Evolutionary conservation across 2,113 vertebrate species (phyloP).

Genomic region (Mus pahari): DNA sequence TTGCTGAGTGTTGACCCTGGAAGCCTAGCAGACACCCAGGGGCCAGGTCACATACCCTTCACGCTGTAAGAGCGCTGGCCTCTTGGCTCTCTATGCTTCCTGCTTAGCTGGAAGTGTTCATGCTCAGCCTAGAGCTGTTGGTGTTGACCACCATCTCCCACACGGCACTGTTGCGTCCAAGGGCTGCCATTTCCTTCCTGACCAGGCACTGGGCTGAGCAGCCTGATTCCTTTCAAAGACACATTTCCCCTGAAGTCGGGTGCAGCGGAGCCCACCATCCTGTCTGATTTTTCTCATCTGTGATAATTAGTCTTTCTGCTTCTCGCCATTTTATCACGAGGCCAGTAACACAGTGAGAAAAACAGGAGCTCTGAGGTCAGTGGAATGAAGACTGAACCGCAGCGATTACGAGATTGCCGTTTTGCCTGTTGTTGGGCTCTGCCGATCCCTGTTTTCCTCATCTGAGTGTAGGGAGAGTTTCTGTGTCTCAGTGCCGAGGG

Average conservation of each 20-base stretch:
- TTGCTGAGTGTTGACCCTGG: constrained; percentile 28
- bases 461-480: background rate
- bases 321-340: background rate
- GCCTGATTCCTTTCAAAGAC: constrained; percentile 3
- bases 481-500: background rate
- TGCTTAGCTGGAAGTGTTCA: background rate
- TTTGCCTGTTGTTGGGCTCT: background rate
- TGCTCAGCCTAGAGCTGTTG: background rate
- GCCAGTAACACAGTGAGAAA: background rate
- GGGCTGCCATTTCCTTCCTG: constrained; percentile 38
- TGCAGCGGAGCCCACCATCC: background rate
- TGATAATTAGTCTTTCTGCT: constrained; percentile 13
- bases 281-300: background rate
- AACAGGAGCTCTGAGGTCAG: background rate
- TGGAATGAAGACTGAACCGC: background rate
- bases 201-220: background rate
- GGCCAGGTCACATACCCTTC: background rate
- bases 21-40: background rate
- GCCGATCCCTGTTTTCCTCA: constrained; percentile 13
- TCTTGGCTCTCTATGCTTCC: background rate
- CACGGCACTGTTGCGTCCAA: background rate
- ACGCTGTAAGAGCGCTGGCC: background rate
- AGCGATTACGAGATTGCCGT: background rate
- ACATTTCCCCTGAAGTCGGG: background rate
- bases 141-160: background rate